Evolutionary conservation across 2,797 vertebrate species (phyloP), one percentile per base, ranked within the genome.

Genomic region (Channallabes apus): DNA sequence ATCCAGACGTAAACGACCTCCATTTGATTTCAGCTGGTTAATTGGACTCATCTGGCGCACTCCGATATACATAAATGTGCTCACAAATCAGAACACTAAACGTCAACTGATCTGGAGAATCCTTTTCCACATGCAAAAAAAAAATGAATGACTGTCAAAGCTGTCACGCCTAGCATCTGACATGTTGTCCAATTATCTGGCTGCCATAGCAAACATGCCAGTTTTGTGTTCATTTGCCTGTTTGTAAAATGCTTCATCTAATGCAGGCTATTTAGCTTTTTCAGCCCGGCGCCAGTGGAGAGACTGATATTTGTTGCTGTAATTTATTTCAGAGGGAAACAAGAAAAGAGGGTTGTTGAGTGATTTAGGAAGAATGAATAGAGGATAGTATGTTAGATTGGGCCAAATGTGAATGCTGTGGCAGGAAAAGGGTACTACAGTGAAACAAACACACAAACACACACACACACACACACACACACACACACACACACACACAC

Each of bases 11-110:
- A 91, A 89, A 89, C 51, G 76, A 71, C 84, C 85, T 88, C 92
- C 86, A 90, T 94, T 93, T 92, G 84, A 94, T 95, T 94, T 88
- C 90, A 90, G 91, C 89, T 91, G 84, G 85, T 92, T 94, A 94
- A 95, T 95, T 95, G 93, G 92, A 91, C 92, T 93, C 89, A 89
- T 91, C 84, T 91, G 87, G 89, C 82, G 76, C 59, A 83, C 82
- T 83, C 90, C 80, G 56, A 77, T 61, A 80, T 89, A 86, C 83
- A 90, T 93, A 91, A 93, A 91, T 83, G 76, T 78, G 69, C 54
- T 88, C 51, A 76, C 77, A 88, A 90, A 91, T 88, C 46, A 69
- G 72, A 87, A 54, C 65, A n/a, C 54, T 65, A 82, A 61, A 20
- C 54, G 29, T 86, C 86, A 88, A 86, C 85, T 80, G 86, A 86